Conservation (phyloP, 2,113 vertebrate genomes). For the Dasyornis broadbenti region DNA sequence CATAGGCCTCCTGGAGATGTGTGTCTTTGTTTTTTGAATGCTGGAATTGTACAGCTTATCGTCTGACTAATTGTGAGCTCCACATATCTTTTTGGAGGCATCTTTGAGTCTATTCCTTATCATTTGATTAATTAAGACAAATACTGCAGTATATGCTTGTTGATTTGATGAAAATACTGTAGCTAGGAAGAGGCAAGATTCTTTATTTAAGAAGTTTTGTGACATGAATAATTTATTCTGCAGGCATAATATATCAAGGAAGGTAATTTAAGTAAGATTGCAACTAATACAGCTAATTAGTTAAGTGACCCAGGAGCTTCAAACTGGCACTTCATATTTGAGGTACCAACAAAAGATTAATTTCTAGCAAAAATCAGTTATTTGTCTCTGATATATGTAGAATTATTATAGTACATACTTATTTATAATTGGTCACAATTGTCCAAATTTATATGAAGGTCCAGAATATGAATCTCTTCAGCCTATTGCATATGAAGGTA, state of each 20-base stretch:
- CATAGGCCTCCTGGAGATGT: slow-evolving; percentile 67
- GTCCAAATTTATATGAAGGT: neutral
- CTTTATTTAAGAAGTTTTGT: slow-evolving; percentile 63
- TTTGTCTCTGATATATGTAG: neutral
- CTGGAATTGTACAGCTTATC: slow-evolving; percentile 77
- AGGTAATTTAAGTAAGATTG: slow-evolving; percentile 76
- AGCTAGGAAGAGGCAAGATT: slow-evolving; percentile 29
- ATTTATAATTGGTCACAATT: neutral
- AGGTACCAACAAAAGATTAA: slow-evolving; percentile 11
- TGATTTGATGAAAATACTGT: neutral
- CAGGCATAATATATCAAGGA: slow-evolving; percentile 72
- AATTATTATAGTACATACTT: neutral
- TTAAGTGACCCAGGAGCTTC: slow-evolving; percentile 28
- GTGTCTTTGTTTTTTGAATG: slow-evolving; percentile 69
- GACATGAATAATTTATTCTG: slow-evolving; percentile 86
- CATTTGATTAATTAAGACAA: slow-evolving; percentile 33
- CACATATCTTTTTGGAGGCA: slow-evolving; percentile 82
- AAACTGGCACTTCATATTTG: slow-evolving; percentile 20
- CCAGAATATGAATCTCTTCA: neutral
- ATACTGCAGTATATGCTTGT: neutral
- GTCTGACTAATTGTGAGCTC: slow-evolving; percentile 85
- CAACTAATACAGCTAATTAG: slow-evolving; percentile 56
- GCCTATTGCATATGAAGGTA: neutral
- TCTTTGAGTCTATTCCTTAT: slow-evolving; percentile 57
- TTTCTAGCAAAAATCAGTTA: neutral